Evolutionary conservation across 2,888 invertebrate species (phyloP), one percentile per base, ranked within the genome.

Genomic region (Punctoribates punctum): DNA sequence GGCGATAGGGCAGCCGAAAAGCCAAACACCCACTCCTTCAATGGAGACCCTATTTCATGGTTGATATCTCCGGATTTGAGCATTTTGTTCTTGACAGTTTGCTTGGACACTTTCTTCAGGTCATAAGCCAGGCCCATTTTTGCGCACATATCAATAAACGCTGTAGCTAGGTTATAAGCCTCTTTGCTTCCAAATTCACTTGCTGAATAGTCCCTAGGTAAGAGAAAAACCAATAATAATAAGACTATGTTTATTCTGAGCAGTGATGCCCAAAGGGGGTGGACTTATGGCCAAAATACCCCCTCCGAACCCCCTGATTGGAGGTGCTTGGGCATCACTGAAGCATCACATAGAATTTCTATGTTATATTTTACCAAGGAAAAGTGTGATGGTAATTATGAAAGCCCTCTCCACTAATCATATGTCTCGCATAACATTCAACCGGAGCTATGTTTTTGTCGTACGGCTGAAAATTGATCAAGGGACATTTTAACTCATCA

Each of bases 381-480:
- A 70, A 77, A 1, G 73, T 72, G 25, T 77, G 77, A 23, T 76
- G 76, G 48, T 73, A 76, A 27, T 76, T 76, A 65, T 76, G 76
- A 27, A 54, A 76, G 1, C 76, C 76, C 57, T 75, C 75, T 0
- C 65, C 65, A 5, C 15, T 9, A 17, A 65, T 34, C n/a, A 65
- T 6, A 27, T 65, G 65, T 34, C 65, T 65, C 34, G 34, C 29
- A 6, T 11, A 3, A n/a, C 65, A 85, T 79, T 85, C 83, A 1
- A 81, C 81, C 0, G 85, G 84, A 78, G 82, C 84, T 79, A 85
- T 84, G 73, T 82, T 91, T 91, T 87, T 90, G 85, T 96, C 95
- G 82, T 95, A 96, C 0, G 96, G 96, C 82, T 65, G 17, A 6
- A 5, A 20, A 20, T n/a, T 4, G 25, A 25, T 57, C 17, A 57